phyloP scores from a whole-genome alignment of 1,140 invertebrate genomes.

The Calephelis virginiensis region DNA sequence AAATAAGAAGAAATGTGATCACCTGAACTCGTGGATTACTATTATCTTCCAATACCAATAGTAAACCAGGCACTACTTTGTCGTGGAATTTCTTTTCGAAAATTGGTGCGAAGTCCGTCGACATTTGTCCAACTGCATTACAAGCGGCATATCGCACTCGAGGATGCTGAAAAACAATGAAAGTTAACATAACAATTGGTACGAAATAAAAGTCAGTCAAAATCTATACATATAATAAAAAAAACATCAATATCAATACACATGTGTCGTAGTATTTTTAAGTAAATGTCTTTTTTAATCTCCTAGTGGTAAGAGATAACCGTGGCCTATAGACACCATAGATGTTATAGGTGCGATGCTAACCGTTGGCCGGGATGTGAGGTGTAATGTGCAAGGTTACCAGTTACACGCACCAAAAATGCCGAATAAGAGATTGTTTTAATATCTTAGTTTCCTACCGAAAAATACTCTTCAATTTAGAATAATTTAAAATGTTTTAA shows the following conservation, averaged over 20 bases:
- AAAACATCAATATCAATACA: not conserved
- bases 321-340: no score
- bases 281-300: no score
- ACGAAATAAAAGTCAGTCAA: slow-evolving; percentile 1
- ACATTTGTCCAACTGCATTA: slow-evolving; percentile 99
- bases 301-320: no score
- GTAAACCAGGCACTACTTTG: slow-evolving; percentile 93
- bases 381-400: no score
- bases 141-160: slow-evolving; percentile 97
- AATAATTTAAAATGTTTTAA: no score
- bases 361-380: no score
- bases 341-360: no score
- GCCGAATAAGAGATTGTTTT: no score
- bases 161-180: slow-evolving; percentile 84
- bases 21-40: slow-evolving; percentile 94
- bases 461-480: no score
- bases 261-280: no score
- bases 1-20: slow-evolving; percentile 3
- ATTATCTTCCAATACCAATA: slow-evolving; percentile 95
- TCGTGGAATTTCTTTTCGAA: slow-evolving; percentile 99
- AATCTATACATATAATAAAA: not conserved
- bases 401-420: no score
- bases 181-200: not conserved
- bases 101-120: slow-evolving; percentile 97
- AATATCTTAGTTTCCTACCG: no score